phyloP scores from a whole-genome alignment of 2,888 invertebrate genomes.

The Eupithecia abbreviata region DNA sequence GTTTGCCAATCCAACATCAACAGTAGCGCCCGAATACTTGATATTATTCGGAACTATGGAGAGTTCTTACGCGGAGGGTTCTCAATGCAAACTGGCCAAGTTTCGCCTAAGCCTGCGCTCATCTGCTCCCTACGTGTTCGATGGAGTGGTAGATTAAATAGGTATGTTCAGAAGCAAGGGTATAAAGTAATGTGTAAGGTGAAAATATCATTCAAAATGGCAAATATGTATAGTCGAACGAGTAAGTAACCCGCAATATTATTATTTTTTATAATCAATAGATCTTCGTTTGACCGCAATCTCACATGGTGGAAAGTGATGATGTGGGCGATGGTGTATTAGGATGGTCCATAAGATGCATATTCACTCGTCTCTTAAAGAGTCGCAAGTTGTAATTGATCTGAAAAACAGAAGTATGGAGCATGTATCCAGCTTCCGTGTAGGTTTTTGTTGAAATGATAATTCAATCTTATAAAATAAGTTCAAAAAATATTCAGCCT shows the following conservation, averaged over 20 bases:
- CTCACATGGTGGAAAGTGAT: too few relatives aligned
- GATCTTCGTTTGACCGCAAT: too few relatives aligned
- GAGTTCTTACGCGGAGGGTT: background rate
- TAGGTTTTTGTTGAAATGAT: background rate
- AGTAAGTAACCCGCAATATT: background rate
- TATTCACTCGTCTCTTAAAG: too few relatives aligned
- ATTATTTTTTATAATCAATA: too few relatives aligned
- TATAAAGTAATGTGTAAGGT: background rate
- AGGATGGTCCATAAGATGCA: too few relatives aligned
- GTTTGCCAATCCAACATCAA: background rate
- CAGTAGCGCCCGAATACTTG: background rate
- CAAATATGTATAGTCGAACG: background rate
- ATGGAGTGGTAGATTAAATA: background rate
- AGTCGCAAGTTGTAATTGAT: too few relatives aligned
- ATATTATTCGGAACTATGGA: conserved; percentile 11
- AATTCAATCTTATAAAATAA: background rate
- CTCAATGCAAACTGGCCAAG: conserved; percentile 6
- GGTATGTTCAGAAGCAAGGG: background rate
- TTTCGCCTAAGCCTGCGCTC: conserved; percentile 2
- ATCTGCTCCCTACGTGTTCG: background rate
- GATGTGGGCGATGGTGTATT: too few relatives aligned
- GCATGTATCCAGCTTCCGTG: background rate
- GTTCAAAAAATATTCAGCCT: background rate
- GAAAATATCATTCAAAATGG: background rate
- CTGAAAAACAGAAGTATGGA: background rate